These are phyloP conservation scores for Scaptomyza pallida DNA, from an alignment of 1,140 invertebrate genomes.

Conservation along the genomic window DNA sequence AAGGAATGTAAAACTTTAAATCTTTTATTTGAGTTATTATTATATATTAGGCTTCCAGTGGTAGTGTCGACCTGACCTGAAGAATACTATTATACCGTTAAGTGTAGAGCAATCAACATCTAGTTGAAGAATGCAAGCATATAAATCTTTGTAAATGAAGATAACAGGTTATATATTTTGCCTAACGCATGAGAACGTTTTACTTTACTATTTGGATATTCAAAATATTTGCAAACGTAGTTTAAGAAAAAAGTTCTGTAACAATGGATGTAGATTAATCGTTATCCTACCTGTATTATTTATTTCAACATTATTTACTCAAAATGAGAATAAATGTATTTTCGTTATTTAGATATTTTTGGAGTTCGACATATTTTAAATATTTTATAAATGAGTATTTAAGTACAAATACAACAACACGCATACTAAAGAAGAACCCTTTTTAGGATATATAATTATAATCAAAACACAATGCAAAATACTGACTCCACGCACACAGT, in stretches of 20 bases:
- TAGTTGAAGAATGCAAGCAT: not conserved
- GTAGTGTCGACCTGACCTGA: constrained; percentile 15
- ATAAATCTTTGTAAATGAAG: not conserved
- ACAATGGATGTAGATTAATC: not conserved
- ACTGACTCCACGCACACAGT: constrained; percentile 1
- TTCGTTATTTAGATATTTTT: constrained; percentile 3
- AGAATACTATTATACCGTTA: constrained; percentile 39
- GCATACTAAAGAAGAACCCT: constrained; percentile 5
- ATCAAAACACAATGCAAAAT: constrained; percentile 5
- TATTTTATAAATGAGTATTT: constrained; percentile 9
- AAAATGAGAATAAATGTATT: not conserved
- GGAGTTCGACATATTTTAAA: not conserved
- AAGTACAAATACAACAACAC: not conserved
- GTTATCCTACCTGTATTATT: not conserved
- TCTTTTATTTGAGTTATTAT: constrained; percentile 31
- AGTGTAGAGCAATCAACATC: not conserved
- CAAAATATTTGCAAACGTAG: not conserved
- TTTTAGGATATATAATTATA: not conserved
- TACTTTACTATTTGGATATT: constrained; percentile 16
- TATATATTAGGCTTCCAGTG: constrained; percentile 25
- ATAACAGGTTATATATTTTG: not conserved
- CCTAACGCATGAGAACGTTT: not conserved
- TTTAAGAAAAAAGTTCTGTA: not conserved
- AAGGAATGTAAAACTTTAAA: too few relatives aligned
- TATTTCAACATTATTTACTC: not conserved